Evolutionary conservation across 2,113 vertebrate genomes (phyloP).

Genomic region (Mirza zaza): DNA sequence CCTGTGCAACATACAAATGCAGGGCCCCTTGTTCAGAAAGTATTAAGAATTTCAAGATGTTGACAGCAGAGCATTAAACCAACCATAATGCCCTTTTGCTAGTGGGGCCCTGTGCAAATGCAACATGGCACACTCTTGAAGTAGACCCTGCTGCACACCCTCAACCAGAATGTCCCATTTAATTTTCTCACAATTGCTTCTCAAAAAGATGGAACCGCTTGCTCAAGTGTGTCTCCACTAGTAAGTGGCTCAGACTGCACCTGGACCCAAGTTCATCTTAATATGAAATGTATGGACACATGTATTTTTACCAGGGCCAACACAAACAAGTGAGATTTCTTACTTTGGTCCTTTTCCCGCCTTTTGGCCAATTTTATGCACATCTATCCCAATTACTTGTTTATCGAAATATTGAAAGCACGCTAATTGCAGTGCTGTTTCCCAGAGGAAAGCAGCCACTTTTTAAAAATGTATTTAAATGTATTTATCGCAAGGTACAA

Average conservation of each 20-base stretch:
- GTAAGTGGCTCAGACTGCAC: too few species aligned
- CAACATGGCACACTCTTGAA: too few species aligned
- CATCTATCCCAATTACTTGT: background rate
- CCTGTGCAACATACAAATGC: accelerated
- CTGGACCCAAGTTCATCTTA: background rate
- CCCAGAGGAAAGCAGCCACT: background rate
- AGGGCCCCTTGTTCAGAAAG: background rate
- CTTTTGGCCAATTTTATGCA: background rate
- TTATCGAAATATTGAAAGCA: background rate
- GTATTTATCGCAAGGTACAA: background rate
- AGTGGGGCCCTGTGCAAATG: background rate
- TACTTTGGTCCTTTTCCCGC: background rate
- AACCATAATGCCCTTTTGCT: too few species aligned
- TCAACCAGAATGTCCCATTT: background rate
- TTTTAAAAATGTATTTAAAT: background rate
- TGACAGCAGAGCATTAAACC: accelerated
- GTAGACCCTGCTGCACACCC: background rate
- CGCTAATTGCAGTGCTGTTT: background rate
- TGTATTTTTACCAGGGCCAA: background rate
- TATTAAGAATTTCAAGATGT: background rate
- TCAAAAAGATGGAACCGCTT: background rate
- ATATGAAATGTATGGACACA: background rate
- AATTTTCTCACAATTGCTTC: background rate
- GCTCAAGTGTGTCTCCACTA: background rate
- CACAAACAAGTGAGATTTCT: background rate